Base-by-base conservation (phyloP, 2,113 vertebrate species). In the Gnathonemus echidnorhynchus region DNA sequence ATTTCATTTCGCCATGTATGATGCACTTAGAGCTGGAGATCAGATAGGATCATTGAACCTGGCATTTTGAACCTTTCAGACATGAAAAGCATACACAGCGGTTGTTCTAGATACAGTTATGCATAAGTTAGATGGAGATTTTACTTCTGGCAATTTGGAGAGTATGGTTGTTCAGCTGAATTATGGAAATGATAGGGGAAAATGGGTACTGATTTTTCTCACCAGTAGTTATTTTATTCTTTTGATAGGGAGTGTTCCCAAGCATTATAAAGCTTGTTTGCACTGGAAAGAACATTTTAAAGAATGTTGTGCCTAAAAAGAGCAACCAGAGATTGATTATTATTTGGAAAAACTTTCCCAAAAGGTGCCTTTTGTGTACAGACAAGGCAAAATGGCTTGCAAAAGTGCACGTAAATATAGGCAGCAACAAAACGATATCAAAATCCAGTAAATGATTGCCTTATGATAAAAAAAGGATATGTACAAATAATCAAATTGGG, bases 191-290 rank as follows among this genome's bases (percentile, higher is more conserved):
- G 27, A 86, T 49, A 39, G 15, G 35, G 39, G 35, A 80, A 39
- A 42, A 42, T 80, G 5, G 35, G 31, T 42, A 19, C 74, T 1
- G 35, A 42, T 42, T 80, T 39, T 53, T 42, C 19, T 56, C 50
- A 53, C 31, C 50, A 87, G 86, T 39, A 87, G 49, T 42, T 46
- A 21, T 62, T 96, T 95, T 94, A 94, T 93, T 95, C 95, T 94
- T 95, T 94, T 94, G 93, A 95, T 94, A 95, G 92, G 92, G 93
- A 93, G 88, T 94, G 94, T 95, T 94, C 95, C 91, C 92, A 95
- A 95, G 94, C 95, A 93, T 95, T 94, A 90, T 42, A 66, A 91
- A 91, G 35, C 94, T 94, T 93, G 42, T 91, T 94, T 92, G 93
- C 90, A 66, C 91, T 89, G 88, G 89, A 92, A 85, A 91, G 91